Evolutionary conservation across 2,888 invertebrate genomes (phyloP), one percentile per base, ranked within the genome.

Genomic region (Acanthacorydalis orientalis): DNA sequence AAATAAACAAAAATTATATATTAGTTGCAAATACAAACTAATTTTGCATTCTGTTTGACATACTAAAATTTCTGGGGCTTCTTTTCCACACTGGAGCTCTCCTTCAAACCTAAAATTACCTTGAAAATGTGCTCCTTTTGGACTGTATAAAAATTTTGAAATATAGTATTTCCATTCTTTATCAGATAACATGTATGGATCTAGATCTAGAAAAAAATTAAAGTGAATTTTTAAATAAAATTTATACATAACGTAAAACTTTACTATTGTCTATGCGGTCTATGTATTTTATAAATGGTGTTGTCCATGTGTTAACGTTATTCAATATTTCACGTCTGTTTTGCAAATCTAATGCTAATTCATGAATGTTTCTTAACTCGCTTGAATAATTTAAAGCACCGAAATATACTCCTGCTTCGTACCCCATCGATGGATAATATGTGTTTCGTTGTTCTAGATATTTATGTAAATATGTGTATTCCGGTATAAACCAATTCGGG

Each of bases 401-500:
- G 56, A 83, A 70, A 59, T 80, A 79, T 32, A 83, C 65, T 53
- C 74, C 73, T 1, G 74, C 83, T 49, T 72, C 69, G 54, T 74
- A 68, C 0, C 78, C 86, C 49, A 73, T 71, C 32, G 74, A 68
- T 1, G 86, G 83, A 61, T 78, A 88, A 57, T 74, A 76, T 48
- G 65, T 52, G 45, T 72, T 70, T 46, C 74, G 67, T n/a, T 68
- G 64, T 39, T 65, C 57, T 4, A 78, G 56, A 61, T 73, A 87
- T 47, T 77, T 63, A 53, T 72, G 73, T 46, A 80, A 73, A 59
- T 84, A 80, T 0, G 81, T 77, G 44, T 72, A 72, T 46, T 76
- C 71, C 0, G 87, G 86, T 49, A 87, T 70, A 58, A 87, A 86
- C 86, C 86, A 86, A 47, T 70, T 72, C 0, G 81, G 80, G 62